These are phyloP conservation scores for Cyclargus thomasi DNA, from an alignment of 1,140 invertebrate species.

Conservation along the genomic window DNA sequence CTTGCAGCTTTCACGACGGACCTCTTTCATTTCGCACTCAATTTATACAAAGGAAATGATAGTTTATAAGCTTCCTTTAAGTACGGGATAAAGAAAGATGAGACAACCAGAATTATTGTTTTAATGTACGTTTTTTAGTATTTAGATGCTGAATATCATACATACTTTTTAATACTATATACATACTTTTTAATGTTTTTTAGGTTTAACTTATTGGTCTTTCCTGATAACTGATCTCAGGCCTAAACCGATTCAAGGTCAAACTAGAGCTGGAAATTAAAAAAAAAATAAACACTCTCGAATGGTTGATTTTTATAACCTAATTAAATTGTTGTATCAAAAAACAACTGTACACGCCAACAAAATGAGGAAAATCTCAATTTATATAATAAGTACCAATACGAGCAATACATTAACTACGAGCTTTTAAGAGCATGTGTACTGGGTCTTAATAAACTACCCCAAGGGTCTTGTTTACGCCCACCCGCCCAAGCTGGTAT, in stretches of 20 bases:
- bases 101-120: too few species aligned
- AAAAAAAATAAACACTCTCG: too few species aligned
- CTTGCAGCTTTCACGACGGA: constrained; percentile 5
- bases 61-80: neutral
- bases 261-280: too few species aligned
- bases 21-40: constrained; percentile 8
- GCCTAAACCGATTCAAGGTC: too few species aligned
- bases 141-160: too few species aligned
- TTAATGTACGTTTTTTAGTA: too few species aligned
- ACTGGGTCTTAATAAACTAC: constrained; percentile 33
- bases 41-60: constrained; percentile 1
- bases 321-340: too few species aligned
- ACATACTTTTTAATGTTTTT: too few species aligned
- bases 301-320: too few species aligned
- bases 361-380: neutral
- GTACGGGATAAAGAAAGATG: neutral
- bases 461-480: constrained; percentile 33
- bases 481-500: constrained; percentile 23
- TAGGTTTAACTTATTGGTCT: too few species aligned
- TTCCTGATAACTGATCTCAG: too few species aligned
- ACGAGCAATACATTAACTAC: neutral
- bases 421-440: constrained; percentile 15
- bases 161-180: too few species aligned
- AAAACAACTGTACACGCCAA: neutral
- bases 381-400: neutral